A percentile compares a stretch with the other conserved stretches of the same genome.
phyloP scores from a whole-genome alignment of 2,888 invertebrate species.

The Eupithecia subfuscata region DNA sequence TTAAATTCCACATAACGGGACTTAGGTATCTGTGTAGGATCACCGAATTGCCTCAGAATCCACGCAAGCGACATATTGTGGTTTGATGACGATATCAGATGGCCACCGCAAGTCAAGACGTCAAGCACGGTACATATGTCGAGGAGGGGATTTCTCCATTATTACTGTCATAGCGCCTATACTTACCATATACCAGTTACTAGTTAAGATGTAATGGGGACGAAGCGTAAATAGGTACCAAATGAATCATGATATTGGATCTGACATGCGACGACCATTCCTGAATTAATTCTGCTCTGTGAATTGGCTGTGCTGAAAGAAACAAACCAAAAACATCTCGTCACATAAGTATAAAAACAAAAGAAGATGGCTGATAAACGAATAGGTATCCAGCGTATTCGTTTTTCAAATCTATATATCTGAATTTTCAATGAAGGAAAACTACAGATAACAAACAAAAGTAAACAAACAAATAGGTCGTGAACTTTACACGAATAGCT shows the following conservation, averaged over 20 bases:
- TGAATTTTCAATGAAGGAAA: neutral
- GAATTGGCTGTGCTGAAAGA: too few species aligned
- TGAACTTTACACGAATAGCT: neutral
- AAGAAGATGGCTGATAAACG: neutral
- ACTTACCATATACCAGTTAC: too few species aligned
- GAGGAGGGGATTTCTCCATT: neutral
- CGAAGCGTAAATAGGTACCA: too few species aligned
- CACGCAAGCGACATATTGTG: constrained; percentile 1
- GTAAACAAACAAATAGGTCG: neutral
- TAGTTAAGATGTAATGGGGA: too few species aligned
- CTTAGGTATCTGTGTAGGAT: neutral
- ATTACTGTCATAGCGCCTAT: neutral
- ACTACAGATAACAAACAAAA: neutral
- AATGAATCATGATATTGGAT: too few species aligned
- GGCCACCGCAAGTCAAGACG: constrained; percentile 8
- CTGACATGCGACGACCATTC: too few species aligned
- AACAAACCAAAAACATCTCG: too few species aligned
- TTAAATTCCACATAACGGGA: neutral
- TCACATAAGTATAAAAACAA: neutral
- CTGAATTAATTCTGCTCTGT: too few species aligned
- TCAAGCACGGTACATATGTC: neutral
- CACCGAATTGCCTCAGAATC: neutral
- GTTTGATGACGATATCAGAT: constrained; percentile 4
- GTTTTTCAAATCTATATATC: neutral
- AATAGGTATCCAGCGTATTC: neutral